Evolutionary conservation across 2,888 invertebrate genomes (phyloP), one percentile per base, ranked within the genome.

Genomic region (Ormyrus labotus): DNA sequence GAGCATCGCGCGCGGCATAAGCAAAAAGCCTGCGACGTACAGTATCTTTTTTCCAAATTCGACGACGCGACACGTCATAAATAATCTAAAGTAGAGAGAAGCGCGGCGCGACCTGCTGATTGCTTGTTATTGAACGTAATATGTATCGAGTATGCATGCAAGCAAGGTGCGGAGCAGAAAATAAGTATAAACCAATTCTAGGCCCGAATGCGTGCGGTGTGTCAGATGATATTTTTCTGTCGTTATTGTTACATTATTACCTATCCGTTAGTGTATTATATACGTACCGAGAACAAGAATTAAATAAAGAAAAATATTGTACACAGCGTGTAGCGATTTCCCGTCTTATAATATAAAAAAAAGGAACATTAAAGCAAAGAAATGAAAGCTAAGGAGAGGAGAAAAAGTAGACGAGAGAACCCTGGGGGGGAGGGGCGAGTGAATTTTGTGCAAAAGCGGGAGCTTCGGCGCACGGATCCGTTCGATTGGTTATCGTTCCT

Each of bases 211-310:
- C 47, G 68, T 63, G 7, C 13, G 72, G 34, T 69, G 6, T 61
- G 57, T 74, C 75, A 81, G 83, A 85, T 85, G 84, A 85, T 86
- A 86, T 86, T 86, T 86, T 86, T 86, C 85, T 85, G 86, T 86
- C 86, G 85, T 86, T 86, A 86, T 85, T 86, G 85, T 86, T 86
- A 84, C 70, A 78, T 78, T 74, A 78, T 73, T 71, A 71, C 58
- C 34, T 81, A 76, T 82, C n/a, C 63, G 73, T 79, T 76, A 73
- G 71, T 79, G 79, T 79, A 81, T 76, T 77, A 75, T 34, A 34
- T 77, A 76, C 63, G 68, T 77, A 80, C 34, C 34, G n/a, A 73
- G 11, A 58, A 57, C 19, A 53, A 65, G 34, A 65, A 58, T 34
- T 47, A 53, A 73, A 69, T 10, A 53, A 71, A 75, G 19, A 67